These are phyloP conservation scores for Simalia tracyae DNA, from an alignment of 2,797 vertebrate genomes.

Conservation along the genomic window DNA sequence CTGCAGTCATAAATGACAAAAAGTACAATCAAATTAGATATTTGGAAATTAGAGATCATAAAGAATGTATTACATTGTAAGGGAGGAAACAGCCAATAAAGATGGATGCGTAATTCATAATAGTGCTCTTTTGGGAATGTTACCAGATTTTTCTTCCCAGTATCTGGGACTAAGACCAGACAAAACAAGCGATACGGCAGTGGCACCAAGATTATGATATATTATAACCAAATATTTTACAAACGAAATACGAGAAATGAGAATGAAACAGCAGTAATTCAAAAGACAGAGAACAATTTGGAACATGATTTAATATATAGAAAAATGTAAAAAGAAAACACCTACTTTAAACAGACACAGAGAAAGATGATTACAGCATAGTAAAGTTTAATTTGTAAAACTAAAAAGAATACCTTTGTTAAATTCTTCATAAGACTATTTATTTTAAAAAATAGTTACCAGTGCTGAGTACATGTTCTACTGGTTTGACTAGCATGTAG, in stretches of 20 bases:
- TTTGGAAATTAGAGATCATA: neutral
- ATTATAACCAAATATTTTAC: neutral
- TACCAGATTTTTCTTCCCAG: neutral
- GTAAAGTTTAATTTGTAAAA: neutral
- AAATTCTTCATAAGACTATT: neutral
- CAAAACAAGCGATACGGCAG: neutral
- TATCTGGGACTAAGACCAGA: neutral
- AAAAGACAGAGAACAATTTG: neutral
- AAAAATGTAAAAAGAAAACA: neutral
- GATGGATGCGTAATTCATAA: neutral
- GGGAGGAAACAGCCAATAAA: neutral
- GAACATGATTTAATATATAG: neutral
- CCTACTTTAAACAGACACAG: constrained; percentile 7
- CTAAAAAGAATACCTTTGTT: neutral
- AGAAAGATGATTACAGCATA: neutral
- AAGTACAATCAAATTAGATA: neutral
- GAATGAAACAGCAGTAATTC: neutral
- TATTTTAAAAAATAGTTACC: neutral
- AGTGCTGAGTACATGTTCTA: neutral
- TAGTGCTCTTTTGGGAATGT: neutral
- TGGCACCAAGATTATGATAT: neutral
- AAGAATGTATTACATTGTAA: neutral
- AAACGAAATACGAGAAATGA: neutral
- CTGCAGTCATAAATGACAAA: neutral
- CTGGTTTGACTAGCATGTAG: neutral